A percentile compares a stretch with the other conserved stretches of the same genome.
phyloP scores from a whole-genome alignment of 2,113 vertebrate genomes.

The Chloropsis cyanopogon region DNA sequence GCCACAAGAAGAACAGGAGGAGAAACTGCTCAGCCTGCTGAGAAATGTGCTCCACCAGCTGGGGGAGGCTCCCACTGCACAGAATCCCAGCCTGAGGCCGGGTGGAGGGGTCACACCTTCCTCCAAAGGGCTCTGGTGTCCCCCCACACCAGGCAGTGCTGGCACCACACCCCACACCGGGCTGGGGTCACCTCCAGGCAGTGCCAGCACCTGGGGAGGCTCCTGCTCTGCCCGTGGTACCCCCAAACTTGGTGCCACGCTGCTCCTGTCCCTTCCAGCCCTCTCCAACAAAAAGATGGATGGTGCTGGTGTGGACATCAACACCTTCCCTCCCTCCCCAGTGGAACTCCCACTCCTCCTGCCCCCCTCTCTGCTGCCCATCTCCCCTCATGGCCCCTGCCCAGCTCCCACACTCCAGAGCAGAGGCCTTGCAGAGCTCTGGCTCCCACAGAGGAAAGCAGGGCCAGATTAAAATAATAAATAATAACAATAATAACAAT shows the following conservation, averaged over 20 bases:
- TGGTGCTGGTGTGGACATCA: background rate
- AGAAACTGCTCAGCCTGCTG: background rate
- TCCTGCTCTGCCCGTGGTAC: background rate
- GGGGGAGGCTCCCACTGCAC: rapidly evolving
- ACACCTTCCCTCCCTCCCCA: rapidly evolving
- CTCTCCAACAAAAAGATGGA: background rate
- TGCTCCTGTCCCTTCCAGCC: background rate
- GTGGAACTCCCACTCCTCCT: background rate
- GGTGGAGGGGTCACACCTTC: too few relatives aligned
- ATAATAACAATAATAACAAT: background rate
- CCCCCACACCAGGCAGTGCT: rapidly evolving
- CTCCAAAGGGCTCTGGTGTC: background rate
- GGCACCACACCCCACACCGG: rapidly evolving
- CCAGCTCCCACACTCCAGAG: rapidly evolving
- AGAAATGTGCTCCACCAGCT: background rate
- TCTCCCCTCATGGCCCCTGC: background rate
- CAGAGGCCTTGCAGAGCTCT: rapidly evolving
- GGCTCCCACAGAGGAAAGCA: background rate
- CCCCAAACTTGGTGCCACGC: background rate
- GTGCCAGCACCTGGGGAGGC: background rate
- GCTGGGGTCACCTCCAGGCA: background rate
- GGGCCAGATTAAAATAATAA: background rate
- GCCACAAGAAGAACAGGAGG: background rate
- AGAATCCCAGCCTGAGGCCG: rapidly evolving
- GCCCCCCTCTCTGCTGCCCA: background rate